phyloP scores from a whole-genome alignment of 1,140 invertebrate genomes.

The Drosophila nigromelanica region DNA sequence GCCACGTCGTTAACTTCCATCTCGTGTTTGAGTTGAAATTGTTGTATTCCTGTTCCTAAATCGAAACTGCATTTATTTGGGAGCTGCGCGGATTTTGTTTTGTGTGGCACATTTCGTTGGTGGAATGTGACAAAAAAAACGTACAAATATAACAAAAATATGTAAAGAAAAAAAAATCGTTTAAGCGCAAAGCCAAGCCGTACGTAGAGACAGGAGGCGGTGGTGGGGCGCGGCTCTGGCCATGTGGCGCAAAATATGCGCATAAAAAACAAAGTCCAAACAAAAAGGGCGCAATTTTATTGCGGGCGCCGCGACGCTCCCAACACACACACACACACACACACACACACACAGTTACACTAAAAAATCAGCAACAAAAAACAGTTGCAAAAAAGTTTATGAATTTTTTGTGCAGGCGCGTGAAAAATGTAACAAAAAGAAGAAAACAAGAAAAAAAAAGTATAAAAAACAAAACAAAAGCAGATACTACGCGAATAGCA shows the following conservation, averaged over 20 bases:
- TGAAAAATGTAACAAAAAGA: constrained; percentile 73
- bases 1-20: constrained; percentile 52
- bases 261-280: constrained; percentile 74
- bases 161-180: constrained; percentile 50
- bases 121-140: constrained; percentile 50
- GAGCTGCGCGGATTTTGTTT: constrained; percentile 46
- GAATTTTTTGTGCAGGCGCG: constrained; percentile 81
- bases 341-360: constrained; percentile 1
- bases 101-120: constrained; percentile 32
- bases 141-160: constrained; percentile 15
- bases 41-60: constrained; percentile 14
- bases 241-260: constrained; percentile 81
- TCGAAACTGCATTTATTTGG: constrained; percentile 49
- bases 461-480: constrained; percentile 42
- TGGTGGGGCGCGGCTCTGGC: constrained; percentile 42
- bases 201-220: not conserved
- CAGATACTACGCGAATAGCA: constrained; percentile 39
- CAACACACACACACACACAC: constrained; percentile 28
- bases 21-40: constrained; percentile 14
- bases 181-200: constrained; percentile 52
- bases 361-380: constrained; percentile 15
- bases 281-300: constrained; percentile 76
- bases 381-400: constrained; percentile 74
- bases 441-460: constrained; percentile 41
- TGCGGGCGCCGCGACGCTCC: constrained; percentile 47